Evolutionary conservation across 2,888 invertebrate species (phyloP), one percentile per base, ranked within the genome.

Genomic region (Biston betularia): DNA sequence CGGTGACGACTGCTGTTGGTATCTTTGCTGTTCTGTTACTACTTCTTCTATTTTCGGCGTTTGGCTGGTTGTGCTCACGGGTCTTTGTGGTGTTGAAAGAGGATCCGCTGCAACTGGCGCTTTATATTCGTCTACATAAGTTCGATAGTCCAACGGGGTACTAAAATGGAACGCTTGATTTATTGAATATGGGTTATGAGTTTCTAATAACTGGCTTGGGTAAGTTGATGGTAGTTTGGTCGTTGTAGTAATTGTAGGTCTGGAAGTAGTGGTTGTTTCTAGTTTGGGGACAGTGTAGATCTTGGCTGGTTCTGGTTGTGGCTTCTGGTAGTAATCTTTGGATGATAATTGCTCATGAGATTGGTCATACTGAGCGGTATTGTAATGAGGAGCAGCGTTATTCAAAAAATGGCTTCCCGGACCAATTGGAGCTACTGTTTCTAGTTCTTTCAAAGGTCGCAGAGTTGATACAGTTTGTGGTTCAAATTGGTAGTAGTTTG

Each of bases 121-220:
- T 75, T 90, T 90, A 49, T 84, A 80, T 54, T 93, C 93, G 33
- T 93, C 92, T 38, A 87, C 89, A 72, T 87, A 89, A 66, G 81
- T 89, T 61, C 90, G 90, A 71, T 93, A 91, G 68, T 93, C 94
- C 65, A 92, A 78, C 7, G 93, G 93, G 58, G 93, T 93, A 74
- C 90, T 94, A 67, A 91, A 91, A 74, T 92, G 91, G 82, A 93
- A 93, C 0, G 92, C 93, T 74, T 93, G 93, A 72, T 94, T 94
- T 62, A 93, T 93, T 0, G 92, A 92, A 73, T 91, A 94, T 0
- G 94, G 93, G 72, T 93, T 93, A 63, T 93, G 93, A 11, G 93
- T 93, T 76, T 93, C 93, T 14, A 93, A 75, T 56, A 93, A 74
- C 69, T 89, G 90, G 70, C 83, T 91, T 0, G 93, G 84, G 67